These are phyloP conservation scores for Myripristis murdjan DNA, from an alignment of 2,797 vertebrate genomes.

Conservation along the genomic window DNA sequence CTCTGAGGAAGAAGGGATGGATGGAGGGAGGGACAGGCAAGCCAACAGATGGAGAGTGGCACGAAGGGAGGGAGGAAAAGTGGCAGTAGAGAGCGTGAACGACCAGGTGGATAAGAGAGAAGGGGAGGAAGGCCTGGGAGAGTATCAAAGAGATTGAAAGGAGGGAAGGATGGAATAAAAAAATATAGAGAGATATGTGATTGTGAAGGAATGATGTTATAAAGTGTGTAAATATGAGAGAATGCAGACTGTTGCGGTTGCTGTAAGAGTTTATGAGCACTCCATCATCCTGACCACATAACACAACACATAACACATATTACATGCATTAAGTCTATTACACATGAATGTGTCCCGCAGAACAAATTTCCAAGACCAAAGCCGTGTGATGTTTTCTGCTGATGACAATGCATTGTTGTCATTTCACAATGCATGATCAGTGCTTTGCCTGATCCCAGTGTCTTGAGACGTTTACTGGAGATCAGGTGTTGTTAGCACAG, in stretches of 20 bases:
- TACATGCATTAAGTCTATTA: neutral
- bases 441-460: slow-evolving; percentile 10
- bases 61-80: slow-evolving; percentile 35
- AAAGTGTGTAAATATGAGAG: slow-evolving; percentile 4
- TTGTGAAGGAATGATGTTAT: neutral
- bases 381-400: neutral
- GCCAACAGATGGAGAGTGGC: slow-evolving; percentile 64
- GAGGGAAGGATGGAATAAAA: neutral
- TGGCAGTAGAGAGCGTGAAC: slow-evolving; percentile 27
- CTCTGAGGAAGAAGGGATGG: slow-evolving; percentile 53
- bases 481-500: neutral
- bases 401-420: neutral
- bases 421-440: neutral
- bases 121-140: slow-evolving; percentile 21
- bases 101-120: slow-evolving; percentile 52
- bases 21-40: slow-evolving; percentile 46
- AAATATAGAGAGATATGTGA: neutral
- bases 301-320: neutral
- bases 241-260: slow-evolving; percentile 14
- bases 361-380: neutral
- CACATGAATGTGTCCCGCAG: neutral
- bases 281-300: slow-evolving; percentile 9
- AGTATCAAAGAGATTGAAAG: neutral
- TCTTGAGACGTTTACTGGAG: neutral
- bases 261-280: slow-evolving; percentile 50